Conservation (phyloP, 2,113 vertebrate genomes). For the Phasianus colchicus region DNA sequence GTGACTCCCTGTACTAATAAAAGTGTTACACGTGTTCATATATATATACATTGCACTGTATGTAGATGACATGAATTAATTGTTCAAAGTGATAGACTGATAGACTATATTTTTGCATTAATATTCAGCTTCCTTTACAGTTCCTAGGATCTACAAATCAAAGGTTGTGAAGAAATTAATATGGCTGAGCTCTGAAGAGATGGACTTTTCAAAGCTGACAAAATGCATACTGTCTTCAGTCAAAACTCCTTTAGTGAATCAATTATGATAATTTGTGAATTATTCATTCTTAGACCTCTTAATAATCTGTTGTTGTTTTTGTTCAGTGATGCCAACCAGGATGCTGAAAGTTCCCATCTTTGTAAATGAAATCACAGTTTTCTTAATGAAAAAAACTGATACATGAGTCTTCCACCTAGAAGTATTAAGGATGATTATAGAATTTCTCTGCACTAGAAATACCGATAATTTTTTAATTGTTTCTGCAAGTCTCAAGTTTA, state of each 20-base stretch:
- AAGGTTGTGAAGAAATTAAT: background rate
- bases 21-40: background rate
- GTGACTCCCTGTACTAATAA: background rate
- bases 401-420: background rate
- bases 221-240: background rate
- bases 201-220: background rate
- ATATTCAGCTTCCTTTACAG: background rate
- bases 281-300: background rate
- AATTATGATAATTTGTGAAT: background rate
- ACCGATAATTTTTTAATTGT: background rate
- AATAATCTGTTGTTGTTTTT: background rate
- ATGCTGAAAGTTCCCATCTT: background rate
- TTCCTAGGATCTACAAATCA: background rate
- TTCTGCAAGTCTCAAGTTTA: background rate
- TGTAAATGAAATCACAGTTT: background rate
- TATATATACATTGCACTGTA: background rate
- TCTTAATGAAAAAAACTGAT: background rate
- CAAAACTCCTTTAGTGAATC: background rate
- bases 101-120: background rate
- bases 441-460: background rate
- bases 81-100: background rate
- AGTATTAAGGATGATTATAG: background rate
- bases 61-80: background rate
- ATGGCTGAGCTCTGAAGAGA: background rate
- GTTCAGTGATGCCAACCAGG: background rate